Percentiles rank a stretch among this genome's conserved stretches.
Conservation (phyloP, 2,113 vertebrate genomes). For the Oreocharis arfaki region DNA sequence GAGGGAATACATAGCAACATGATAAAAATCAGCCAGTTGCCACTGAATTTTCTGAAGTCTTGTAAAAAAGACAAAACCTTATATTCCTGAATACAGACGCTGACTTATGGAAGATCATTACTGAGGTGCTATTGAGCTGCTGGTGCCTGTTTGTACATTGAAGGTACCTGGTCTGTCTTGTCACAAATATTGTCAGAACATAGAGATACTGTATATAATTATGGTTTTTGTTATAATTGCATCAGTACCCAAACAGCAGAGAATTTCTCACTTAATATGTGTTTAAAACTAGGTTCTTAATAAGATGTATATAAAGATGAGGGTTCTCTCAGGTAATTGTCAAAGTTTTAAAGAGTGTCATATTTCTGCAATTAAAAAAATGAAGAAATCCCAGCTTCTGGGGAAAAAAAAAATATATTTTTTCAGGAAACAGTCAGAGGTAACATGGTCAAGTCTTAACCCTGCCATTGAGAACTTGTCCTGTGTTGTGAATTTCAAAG, state of each 20-base stretch:
- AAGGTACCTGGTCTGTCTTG: not conserved
- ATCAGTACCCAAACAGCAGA: not conserved
- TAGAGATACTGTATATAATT: not conserved
- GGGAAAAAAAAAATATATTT: not conserved
- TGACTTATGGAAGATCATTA: not conserved
- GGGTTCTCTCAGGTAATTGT: not conserved
- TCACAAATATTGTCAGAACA: not conserved
- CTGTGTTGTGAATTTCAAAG: not conserved
- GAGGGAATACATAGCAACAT: not conserved
- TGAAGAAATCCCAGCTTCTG: not conserved
- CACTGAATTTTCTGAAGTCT: not conserved
- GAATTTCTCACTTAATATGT: not conserved
- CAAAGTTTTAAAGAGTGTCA: not conserved
- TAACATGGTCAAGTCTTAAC: not conserved
- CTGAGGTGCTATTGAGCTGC: not conserved
- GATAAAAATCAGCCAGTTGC: not conserved
- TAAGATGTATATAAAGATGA: not conserved
- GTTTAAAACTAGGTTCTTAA: not conserved
- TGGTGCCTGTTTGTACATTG: not conserved
- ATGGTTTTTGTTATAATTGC: not conserved
- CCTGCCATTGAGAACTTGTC: not conserved
- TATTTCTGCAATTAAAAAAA: not conserved
- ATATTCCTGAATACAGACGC: not conserved
- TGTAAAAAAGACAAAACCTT: not conserved
- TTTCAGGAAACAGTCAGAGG: not conserved